Conservation (phyloP, 2,797 vertebrate genomes). For the Characodon lateralis region DNA sequence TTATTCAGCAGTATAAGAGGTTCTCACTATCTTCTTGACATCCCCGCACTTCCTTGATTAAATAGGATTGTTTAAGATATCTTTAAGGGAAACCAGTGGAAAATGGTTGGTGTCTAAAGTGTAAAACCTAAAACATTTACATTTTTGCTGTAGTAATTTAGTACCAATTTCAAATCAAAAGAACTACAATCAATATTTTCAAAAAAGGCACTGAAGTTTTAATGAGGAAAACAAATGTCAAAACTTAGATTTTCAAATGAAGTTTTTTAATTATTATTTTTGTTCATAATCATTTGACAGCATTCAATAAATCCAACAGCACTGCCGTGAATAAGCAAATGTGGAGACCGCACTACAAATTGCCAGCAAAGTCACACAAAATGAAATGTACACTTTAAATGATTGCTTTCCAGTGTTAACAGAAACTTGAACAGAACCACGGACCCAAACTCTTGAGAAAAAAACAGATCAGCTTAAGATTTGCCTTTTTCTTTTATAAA, state of each 20-base stretch:
- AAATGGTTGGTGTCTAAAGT: not conserved
- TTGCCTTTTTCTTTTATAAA: slow-evolving; percentile 38
- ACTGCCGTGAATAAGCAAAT: slow-evolving; percentile 77
- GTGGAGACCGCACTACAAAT: slow-evolving; percentile 77
- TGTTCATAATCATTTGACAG: slow-evolving; percentile 77
- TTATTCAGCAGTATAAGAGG: slow-evolving; percentile 17
- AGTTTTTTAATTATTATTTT: slow-evolving; percentile 60
- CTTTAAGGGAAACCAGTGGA: not conserved
- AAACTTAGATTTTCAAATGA: slow-evolving; percentile 26
- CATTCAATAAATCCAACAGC: slow-evolving; percentile 79
- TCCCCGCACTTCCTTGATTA: not conserved
- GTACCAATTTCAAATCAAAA: not conserved
- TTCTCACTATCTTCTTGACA: slow-evolving; percentile 1
- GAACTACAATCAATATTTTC: not conserved
- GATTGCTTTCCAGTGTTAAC: slow-evolving; percentile 77
- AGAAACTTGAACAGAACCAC: slow-evolving; percentile 54
- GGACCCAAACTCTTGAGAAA: not conserved
- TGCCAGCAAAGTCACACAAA: slow-evolving; percentile 80
- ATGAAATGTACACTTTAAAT: slow-evolving; percentile 70
- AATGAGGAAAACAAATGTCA: not conserved
- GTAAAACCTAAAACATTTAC: not conserved
- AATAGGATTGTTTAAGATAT: slow-evolving; percentile 1
- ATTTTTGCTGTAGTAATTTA: not conserved
- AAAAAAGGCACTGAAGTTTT: not conserved
- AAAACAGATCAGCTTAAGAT: slow-evolving; percentile 61